phyloP scores from a whole-genome alignment of 2,113 vertebrate genomes.

The Sula dactylatra region DNA sequence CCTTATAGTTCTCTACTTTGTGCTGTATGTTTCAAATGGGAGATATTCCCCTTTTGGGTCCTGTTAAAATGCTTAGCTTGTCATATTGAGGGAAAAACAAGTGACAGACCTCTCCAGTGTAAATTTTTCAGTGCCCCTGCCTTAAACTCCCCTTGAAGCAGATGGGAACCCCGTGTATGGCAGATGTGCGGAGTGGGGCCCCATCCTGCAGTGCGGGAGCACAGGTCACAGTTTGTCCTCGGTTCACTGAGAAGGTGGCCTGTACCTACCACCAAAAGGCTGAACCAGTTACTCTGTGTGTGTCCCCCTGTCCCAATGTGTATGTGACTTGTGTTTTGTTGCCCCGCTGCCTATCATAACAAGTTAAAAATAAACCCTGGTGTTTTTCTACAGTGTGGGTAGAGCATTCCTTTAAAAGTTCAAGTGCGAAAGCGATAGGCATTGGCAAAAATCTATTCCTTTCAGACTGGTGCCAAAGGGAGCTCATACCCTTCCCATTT shows the following conservation, averaged over 20 bases:
- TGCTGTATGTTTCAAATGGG: fast-evolving
- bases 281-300: not conserved
- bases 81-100: not conserved
- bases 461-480: not conserved
- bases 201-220: not conserved
- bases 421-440: constrained; percentile 6
- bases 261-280: not conserved
- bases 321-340: not conserved
- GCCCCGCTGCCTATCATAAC: not conserved
- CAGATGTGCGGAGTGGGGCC: not conserved
- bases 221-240: not conserved
- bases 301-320: not conserved
- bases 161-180: not conserved
- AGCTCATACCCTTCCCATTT: fast-evolving
- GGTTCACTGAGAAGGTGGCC: not conserved
- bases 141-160: not conserved
- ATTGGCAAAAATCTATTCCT: constrained; percentile 17
- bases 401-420: constrained; percentile 21
- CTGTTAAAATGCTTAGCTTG: not conserved
- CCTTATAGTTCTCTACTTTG: not conserved
- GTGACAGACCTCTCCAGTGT: not conserved
- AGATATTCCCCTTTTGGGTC: not conserved
- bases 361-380: constrained; percentile 37
- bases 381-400: not conserved
- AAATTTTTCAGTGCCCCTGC: not conserved